Conservation (phyloP, 2,888 invertebrate genomes). For the Apoda limacodes region DNA sequence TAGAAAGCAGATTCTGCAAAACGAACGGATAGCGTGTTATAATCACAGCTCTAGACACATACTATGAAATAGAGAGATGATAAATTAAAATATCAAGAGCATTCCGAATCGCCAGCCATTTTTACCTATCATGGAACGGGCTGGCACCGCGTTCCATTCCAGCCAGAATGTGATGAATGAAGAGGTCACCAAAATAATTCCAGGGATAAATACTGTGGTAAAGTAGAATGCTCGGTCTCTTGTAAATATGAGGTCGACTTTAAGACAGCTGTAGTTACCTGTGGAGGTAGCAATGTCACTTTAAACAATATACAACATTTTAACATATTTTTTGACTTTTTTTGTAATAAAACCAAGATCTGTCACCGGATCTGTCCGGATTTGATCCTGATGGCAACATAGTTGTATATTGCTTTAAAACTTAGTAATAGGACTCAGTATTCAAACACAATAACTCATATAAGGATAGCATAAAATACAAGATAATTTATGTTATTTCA, state of each 20-base stretch:
- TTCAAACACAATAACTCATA: no score
- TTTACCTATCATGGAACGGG: slow-evolving; percentile 90
- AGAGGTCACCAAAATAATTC: slow-evolving; percentile 89
- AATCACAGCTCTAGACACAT: slow-evolving; percentile 54
- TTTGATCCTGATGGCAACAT: no score
- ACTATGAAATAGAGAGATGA: slow-evolving; percentile 43
- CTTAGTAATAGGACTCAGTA: no score
- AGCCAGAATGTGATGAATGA: slow-evolving; percentile 91
- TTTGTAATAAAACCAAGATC: no score
- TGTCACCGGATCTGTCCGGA: no score
- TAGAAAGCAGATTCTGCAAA: slow-evolving; percentile 46
- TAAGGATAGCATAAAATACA: no score
- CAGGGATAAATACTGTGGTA: slow-evolving; percentile 91
- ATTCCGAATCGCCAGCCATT: slow-evolving; percentile 45
- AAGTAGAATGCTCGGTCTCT: slow-evolving; percentile 92
- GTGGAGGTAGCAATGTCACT: no score
- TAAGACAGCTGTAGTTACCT: slow-evolving; percentile 92
- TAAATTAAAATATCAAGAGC: slow-evolving; percentile 51
- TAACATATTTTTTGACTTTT: no score
- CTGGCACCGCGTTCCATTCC: slow-evolving; percentile 92
- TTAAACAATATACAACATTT: no score
- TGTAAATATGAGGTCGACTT: slow-evolving; percentile 88
- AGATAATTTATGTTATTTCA: no score
- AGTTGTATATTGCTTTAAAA: no score
- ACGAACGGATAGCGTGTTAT: slow-evolving; percentile 48